Percentiles rank a stretch among this genome's conserved stretches.
Evolutionary conservation across 2,888 invertebrate genomes (phyloP).

Genomic region (Galeopsomyia nigrocyanea): DNA sequence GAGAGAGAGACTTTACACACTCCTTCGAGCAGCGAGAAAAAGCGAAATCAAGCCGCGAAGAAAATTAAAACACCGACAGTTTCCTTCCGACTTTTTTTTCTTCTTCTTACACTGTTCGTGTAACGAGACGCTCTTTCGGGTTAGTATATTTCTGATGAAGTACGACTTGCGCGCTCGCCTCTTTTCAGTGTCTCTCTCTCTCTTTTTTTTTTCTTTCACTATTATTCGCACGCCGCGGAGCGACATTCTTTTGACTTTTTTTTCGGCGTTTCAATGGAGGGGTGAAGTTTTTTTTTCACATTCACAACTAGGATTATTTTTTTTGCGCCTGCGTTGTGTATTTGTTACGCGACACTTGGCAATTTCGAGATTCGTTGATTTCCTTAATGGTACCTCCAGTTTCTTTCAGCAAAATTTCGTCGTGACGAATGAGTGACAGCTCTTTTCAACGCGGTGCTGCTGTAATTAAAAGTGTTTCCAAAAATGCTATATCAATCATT

Average conservation of each 20-base stretch:
- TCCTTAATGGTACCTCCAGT: too few species aligned
- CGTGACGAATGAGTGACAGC: too few species aligned
- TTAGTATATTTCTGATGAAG: conserved; percentile 49
- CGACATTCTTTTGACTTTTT: conserved; percentile 8
- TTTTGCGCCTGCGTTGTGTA: neutral
- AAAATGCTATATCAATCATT: too few species aligned
- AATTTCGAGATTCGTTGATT: conserved; percentile 9
- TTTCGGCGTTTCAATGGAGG: conserved; percentile 26
- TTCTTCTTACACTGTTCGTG: conserved; percentile 21
- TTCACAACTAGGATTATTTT: conserved; percentile 31
- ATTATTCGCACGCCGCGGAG: conserved; percentile 34
- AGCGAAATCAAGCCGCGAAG: conserved; percentile 68
- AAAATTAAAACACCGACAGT: conserved; percentile 57
- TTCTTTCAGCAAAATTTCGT: too few species aligned
- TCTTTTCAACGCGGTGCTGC: too few species aligned
- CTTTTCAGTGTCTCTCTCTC: conserved; percentile 40
- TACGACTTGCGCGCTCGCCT: conserved; percentile 20
- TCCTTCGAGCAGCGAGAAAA: conserved; percentile 46
- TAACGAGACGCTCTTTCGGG: conserved; percentile 57
- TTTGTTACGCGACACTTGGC: conserved; percentile 8
- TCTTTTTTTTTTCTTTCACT: conserved; percentile 35
- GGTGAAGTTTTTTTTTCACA: neutral
- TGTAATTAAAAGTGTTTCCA: too few species aligned
- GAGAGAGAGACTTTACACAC: conserved; percentile 67
- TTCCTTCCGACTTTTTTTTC: conserved; percentile 52